Conservation (phyloP, 2,888 invertebrate species). For the Julus scanicus region DNA sequence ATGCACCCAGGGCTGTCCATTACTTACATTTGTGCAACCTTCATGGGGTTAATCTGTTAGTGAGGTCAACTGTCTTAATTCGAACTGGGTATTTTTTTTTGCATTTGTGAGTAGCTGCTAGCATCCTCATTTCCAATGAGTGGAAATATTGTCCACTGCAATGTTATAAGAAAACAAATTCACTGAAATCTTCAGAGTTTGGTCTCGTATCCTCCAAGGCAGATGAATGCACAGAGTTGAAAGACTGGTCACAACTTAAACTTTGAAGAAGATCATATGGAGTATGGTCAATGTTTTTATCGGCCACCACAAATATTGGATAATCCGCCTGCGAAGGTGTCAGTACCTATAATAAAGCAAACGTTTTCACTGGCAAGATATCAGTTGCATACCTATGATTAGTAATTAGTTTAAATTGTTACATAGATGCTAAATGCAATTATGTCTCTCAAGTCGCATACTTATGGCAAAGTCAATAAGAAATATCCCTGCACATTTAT, state of each 20-base stretch:
- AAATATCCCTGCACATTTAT: no score
- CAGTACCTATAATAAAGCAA: conserved; percentile 51
- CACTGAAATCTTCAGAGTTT: conserved; percentile 51
- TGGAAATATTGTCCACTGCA: not conserved
- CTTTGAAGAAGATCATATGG: not conserved
- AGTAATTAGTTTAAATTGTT: not conserved
- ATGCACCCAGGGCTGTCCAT: not conserved
- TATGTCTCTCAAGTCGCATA: no score
- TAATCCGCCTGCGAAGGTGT: conserved; percentile 71
- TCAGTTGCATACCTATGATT: not conserved
- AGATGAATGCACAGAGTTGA: not conserved
- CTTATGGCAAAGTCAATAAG: no score
- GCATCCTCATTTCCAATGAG: not conserved
- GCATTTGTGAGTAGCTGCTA: not conserved
- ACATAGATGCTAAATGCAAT: no score
- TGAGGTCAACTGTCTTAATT: not conserved
- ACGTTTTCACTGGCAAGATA: not conserved
- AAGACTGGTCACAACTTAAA: conserved; percentile 19
- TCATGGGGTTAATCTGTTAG: not conserved
- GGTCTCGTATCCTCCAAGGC: not conserved
- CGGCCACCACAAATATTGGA: conserved; percentile 84
- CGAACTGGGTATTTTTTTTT: not conserved
- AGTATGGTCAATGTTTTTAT: conserved; percentile 68
- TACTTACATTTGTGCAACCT: no score
- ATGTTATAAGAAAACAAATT: conserved; percentile 57